Conservation (phyloP, 1,140 invertebrate species). For the Pseudomyrmex sp. region DNA sequence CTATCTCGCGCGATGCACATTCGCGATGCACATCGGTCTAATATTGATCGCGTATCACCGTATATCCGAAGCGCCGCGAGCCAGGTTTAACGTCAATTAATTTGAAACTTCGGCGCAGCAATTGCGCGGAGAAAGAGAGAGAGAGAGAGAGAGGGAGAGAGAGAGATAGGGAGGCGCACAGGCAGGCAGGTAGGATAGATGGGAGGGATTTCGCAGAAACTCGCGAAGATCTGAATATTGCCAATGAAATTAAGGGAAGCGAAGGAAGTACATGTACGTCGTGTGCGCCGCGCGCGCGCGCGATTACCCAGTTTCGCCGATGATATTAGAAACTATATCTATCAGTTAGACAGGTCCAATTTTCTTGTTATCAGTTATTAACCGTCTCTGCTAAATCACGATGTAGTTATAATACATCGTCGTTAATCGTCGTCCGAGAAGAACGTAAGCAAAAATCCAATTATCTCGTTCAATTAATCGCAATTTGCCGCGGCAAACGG, state of each 20-base stretch:
- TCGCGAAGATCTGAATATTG: constrained; percentile 57
- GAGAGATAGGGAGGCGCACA: constrained; percentile 15
- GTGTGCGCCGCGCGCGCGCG: not conserved
- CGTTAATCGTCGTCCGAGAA: not conserved
- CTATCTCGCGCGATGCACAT: constrained; percentile 21
- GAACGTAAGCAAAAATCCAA: not conserved
- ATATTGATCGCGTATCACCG: constrained; percentile 52
- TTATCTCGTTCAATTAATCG: not conserved
- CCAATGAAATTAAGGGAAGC: constrained; percentile 54
- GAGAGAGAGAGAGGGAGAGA: too few species aligned
- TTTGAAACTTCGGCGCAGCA: constrained; percentile 58
- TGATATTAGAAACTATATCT: constrained; percentile 40
- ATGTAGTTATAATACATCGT: constrained; percentile 3
- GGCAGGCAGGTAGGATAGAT: constrained; percentile 16
- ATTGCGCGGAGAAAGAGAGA: constrained; percentile 10
- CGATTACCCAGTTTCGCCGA: constrained; percentile 38
- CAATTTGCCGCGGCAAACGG: too few species aligned
- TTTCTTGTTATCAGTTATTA: constrained; percentile 29
- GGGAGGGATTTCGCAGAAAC: constrained; percentile 44
- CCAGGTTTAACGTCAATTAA: constrained; percentile 61
- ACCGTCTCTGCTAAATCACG: not conserved
- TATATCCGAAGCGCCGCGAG: constrained; percentile 46
- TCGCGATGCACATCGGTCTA: constrained; percentile 26
- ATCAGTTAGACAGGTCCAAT: constrained; percentile 22
- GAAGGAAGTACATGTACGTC: constrained; percentile 31